phyloP scores from a whole-genome alignment of 2,888 invertebrate genomes.

The Drosophila merina region DNA sequence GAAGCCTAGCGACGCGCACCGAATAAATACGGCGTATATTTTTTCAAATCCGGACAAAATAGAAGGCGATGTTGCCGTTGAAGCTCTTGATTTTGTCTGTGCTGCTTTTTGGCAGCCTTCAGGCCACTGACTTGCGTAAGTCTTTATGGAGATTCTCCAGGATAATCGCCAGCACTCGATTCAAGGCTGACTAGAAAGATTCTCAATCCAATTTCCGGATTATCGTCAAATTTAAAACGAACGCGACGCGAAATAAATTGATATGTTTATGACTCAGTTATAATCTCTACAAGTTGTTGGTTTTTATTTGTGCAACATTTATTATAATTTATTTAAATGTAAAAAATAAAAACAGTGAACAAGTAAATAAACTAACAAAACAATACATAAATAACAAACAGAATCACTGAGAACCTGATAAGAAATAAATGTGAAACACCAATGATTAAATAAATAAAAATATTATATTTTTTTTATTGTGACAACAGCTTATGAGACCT shows the following conservation, averaged over 20 bases:
- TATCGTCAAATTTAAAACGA: not conserved
- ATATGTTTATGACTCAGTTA: not conserved
- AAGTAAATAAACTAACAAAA: not conserved
- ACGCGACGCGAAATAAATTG: not conserved
- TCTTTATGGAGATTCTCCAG: not conserved
- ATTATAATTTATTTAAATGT: not conserved
- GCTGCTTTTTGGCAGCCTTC: conserved; percentile 33
- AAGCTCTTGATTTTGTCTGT: conserved; percentile 34
- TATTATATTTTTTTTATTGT: not conserved
- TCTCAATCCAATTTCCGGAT: not conserved
- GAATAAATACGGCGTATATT: conserved; percentile 29
- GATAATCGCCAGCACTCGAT: not conserved
- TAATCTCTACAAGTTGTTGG: not conserved
- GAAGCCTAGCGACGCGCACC: conserved; percentile 48
- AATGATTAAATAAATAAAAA: not conserved
- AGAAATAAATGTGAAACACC: not conserved
- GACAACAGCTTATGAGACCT: conserved; percentile 80
- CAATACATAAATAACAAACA: not conserved
- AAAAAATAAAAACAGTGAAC: not conserved
- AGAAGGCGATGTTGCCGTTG: conserved; percentile 33
- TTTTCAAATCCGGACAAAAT: conserved; percentile 6
- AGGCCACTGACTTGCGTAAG: conserved; percentile 56
- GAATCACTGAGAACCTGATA: not conserved
- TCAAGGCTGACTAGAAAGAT: not conserved
- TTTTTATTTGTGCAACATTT: not conserved